These are phyloP conservation scores for Chironomus riparius DNA, from an alignment of 2,888 invertebrate species.

Conservation along the genomic window DNA sequence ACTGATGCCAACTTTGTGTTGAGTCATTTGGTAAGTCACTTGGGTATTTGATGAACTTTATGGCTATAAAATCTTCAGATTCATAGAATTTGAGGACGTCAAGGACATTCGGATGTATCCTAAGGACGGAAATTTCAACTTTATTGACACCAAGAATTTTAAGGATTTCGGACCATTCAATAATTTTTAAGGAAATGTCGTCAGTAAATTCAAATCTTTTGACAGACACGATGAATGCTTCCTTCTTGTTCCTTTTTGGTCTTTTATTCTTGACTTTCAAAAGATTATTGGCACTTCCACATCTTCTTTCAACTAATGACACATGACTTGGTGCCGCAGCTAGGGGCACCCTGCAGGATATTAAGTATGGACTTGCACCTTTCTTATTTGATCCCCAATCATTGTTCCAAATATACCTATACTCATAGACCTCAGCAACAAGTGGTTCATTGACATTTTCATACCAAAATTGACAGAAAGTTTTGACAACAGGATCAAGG, in stretches of 20 bases:
- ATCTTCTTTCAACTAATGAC: background rate
- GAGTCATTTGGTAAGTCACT: background rate
- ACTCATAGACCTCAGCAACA: background rate
- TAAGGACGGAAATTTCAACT: background rate
- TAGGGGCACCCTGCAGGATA: background rate
- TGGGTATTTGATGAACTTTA: background rate
- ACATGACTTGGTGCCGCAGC: background rate
- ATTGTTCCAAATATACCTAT: background rate
- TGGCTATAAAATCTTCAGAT: background rate
- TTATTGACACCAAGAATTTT: constrained; percentile 5
- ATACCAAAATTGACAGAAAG: constrained; percentile 13
- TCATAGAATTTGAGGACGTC: constrained; percentile 1
- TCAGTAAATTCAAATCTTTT: constrained; percentile 1
- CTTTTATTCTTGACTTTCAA: background rate
- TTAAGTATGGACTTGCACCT: background rate
- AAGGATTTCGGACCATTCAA: constrained; percentile 18
- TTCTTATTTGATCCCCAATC: background rate
- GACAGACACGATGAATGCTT: background rate
- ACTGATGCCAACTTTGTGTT: background rate
- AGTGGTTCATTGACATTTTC: background rate
- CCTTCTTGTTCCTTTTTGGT: background rate
- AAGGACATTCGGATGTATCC: background rate
- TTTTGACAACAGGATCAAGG: background rate
- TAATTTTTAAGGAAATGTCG: background rate
- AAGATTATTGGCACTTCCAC: background rate